Conservation (phyloP, 2,888 invertebrate genomes). For the Lithophane leautieri region DNA sequence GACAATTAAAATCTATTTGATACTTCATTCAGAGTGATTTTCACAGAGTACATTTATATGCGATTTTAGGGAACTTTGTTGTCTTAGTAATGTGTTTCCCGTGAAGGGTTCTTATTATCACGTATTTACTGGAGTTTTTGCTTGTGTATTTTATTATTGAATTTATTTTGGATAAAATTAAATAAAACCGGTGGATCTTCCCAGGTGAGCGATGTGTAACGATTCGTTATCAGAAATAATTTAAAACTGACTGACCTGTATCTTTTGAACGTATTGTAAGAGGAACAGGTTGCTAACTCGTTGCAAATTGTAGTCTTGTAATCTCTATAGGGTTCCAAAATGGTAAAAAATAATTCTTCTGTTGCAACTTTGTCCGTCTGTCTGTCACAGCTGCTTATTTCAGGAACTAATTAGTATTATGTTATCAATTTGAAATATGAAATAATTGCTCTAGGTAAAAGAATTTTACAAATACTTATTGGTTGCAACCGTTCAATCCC, state of each 20-base stretch:
- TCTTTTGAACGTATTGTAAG: background rate
- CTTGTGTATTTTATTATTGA: constrained; percentile 9
- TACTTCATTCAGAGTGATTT: too few relatives aligned
- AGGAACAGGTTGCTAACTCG: background rate
- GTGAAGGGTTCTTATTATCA: too few relatives aligned
- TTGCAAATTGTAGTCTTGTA: background rate
- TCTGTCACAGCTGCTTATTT: background rate
- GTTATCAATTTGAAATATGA: background rate
- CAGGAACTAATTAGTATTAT: background rate
- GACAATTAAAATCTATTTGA: constrained; percentile 18
- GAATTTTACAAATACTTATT: background rate
- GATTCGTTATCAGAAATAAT: background rate
- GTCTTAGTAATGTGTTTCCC: too few relatives aligned
- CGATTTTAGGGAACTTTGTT: too few relatives aligned
- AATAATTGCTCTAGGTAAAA: background rate
- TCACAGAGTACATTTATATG: too few relatives aligned
- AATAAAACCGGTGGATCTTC: background rate
- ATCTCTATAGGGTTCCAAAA: background rate
- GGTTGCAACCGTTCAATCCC: background rate
- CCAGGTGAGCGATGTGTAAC: constrained; percentile 1
- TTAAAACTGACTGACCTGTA: background rate
- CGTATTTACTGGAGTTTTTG: too few relatives aligned
- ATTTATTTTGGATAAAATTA: constrained; percentile 5
- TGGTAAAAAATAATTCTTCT: background rate
- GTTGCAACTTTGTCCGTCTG: background rate